Percentiles rank a stretch among this genome's conserved stretches.
These are phyloP conservation scores for Pterobdella sp. DNA, from an alignment of 2,888 invertebrate species.

Conservation along the genomic window DNA sequence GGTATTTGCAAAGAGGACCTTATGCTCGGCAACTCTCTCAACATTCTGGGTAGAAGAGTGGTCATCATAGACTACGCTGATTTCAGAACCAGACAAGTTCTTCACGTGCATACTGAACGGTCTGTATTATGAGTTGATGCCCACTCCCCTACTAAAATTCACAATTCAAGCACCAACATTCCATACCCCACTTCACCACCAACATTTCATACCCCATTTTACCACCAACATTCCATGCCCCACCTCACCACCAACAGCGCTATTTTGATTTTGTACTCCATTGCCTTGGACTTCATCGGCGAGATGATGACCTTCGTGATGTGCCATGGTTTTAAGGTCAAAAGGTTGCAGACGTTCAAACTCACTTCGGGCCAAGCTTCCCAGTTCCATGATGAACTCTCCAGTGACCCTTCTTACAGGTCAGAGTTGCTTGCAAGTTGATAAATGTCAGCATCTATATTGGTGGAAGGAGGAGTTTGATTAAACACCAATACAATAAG, in stretches of 20 bases:
- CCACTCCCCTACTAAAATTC: not conserved
- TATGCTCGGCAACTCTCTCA: conserved; percentile 52
- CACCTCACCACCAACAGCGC: conserved; percentile 51
- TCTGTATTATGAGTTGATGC: conserved; percentile 34
- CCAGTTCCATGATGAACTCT: conserved; percentile 54
- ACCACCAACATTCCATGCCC: not conserved
- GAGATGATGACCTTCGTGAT: conserved; percentile 65
- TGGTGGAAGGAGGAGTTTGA: no score
- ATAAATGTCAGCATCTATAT: not conserved
- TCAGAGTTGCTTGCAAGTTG: conserved; percentile 36
- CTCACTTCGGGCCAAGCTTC: conserved; percentile 62
- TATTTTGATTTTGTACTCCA: conserved; percentile 70
- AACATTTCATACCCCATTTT: not conserved
- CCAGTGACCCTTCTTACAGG: conserved; percentile 45
- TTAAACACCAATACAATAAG: no score
- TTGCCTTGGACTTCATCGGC: conserved; percentile 63
- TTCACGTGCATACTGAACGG: conserved; percentile 49
- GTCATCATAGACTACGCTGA: conserved; percentile 52
- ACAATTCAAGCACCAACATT: not conserved
- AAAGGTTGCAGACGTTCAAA: conserved; percentile 65
- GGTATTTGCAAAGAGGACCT: conserved; percentile 47
- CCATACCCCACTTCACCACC: not conserved
- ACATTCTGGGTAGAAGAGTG: conserved; percentile 51
- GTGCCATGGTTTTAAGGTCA: conserved; percentile 57
- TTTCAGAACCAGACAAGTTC: conserved; percentile 47